Evolutionary conservation across 1,140 invertebrate genomes (phyloP).

Genomic region (Apis laboriosa): DNA sequence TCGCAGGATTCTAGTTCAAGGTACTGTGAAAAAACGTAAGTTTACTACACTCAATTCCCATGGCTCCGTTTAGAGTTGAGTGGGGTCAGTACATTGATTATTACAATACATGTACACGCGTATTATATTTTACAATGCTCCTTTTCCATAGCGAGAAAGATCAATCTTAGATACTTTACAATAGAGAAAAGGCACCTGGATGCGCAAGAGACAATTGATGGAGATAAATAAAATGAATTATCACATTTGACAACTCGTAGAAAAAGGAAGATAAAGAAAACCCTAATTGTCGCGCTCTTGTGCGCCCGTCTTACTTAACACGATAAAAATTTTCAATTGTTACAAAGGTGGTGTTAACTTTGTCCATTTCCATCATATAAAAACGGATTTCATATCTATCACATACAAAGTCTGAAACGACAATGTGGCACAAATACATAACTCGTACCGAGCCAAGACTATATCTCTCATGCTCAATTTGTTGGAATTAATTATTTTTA

Average conservation of each 20-base stretch:
- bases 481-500: background rate
- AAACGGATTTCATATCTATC: constrained; percentile 40
- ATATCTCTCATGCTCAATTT: constrained; percentile 1
- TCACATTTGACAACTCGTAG: constrained; percentile 51
- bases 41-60: constrained; percentile 70
- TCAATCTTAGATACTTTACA: constrained; percentile 36
- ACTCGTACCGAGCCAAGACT: constrained; percentile 36
- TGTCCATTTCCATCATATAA: constrained; percentile 46
- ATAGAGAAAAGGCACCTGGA: constrained; percentile 67
- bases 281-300: constrained; percentile 68
- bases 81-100: constrained; percentile 67
- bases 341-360: constrained; percentile 48
- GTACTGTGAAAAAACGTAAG: constrained; percentile 26
- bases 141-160: constrained; percentile 13
- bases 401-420: constrained; percentile 51
- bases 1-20: constrained; percentile 28
- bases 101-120: background rate
- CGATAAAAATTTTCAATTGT: constrained; percentile 58
- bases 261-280: constrained; percentile 61
- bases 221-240: constrained; percentile 70
- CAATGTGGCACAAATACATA: constrained; percentile 49
- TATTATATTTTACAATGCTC: constrained; percentile 12
- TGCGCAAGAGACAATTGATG: constrained; percentile 64
- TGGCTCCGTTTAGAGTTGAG: constrained; percentile 63
- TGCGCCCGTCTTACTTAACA: constrained; percentile 71